A percentile compares a stretch with the other conserved stretches of the same genome.
phyloP scores from a whole-genome alignment of 2,888 invertebrate genomes.

The Callinectes sapidus region DNA sequence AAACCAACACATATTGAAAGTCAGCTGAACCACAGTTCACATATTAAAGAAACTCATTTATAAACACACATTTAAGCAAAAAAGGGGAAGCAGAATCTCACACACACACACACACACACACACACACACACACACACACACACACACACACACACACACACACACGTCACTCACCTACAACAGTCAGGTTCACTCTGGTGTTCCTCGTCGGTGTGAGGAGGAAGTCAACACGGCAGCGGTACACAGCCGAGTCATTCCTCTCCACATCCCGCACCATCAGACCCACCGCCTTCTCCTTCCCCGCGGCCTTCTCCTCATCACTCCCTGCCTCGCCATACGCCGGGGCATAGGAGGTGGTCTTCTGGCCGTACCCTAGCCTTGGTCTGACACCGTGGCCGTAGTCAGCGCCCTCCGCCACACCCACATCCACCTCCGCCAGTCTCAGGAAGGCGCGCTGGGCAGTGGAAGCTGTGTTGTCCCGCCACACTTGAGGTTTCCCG shows the following conservation, averaged over 20 bases:
- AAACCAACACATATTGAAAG: too few relatives aligned
- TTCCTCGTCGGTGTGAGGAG: slow-evolving; percentile 55
- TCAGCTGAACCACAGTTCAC: too few relatives aligned
- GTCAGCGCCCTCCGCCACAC: slow-evolving; percentile 30
- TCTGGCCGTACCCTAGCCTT: not conserved
- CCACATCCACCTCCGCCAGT: slow-evolving; percentile 45
- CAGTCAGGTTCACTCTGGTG: slow-evolving; percentile 65
- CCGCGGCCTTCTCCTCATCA: not conserved
- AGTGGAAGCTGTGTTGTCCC: slow-evolving; percentile 63
- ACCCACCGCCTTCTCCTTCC: slow-evolving; percentile 30
- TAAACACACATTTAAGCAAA: too few relatives aligned
- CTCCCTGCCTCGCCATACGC: not conserved
- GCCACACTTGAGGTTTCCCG: slow-evolving; percentile 52
- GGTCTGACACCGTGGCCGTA: slow-evolving; percentile 1
- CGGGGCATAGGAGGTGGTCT: not conserved
- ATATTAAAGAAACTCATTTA: too few relatives aligned
- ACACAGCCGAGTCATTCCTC: slow-evolving; percentile 58
- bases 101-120: slow-evolving; percentile 14
- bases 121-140: slow-evolving; percentile 37
- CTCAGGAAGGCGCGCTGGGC: slow-evolving; percentile 50
- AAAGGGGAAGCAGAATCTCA: not conserved
- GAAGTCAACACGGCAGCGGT: slow-evolving; percentile 67
- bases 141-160: slow-evolving; percentile 35
- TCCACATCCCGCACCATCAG: slow-evolving; percentile 54
- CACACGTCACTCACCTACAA: slow-evolving; percentile 55